Conservation (phyloP, 2,888 invertebrate species). For the Linnaemya tessellans region DNA sequence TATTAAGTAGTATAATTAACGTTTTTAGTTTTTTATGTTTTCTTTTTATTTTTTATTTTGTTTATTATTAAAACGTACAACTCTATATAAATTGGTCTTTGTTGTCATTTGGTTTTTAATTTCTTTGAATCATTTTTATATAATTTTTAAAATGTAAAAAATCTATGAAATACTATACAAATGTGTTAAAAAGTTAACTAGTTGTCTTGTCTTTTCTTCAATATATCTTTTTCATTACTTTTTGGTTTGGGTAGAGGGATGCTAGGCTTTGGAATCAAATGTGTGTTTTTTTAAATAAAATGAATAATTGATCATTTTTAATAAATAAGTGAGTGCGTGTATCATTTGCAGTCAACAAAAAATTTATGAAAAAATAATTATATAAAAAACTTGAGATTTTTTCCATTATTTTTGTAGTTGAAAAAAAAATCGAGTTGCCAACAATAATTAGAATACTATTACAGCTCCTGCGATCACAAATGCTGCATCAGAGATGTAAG, state of each 20-base stretch:
- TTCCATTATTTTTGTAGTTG: no score
- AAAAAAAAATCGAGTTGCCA: no score
- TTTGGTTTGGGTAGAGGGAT: background rate
- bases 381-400: background rate
- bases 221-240: background rate
- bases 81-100: conserved; percentile 74
- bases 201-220: conserved; percentile 21
- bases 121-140: conserved; percentile 26
- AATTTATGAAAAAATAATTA: background rate
- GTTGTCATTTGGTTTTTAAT: conserved; percentile 59
- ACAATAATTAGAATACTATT: no score
- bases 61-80: conserved; percentile 71
- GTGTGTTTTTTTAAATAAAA: background rate
- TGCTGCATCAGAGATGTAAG: no score
- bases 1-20: conserved; percentile 47
- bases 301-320: background rate
- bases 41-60: conserved; percentile 39
- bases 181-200: conserved; percentile 63
- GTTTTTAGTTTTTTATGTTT: conserved; percentile 49
- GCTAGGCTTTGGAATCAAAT: conserved; percentile 31
- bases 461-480: no score
- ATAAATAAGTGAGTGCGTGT: background rate
- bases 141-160: conserved; percentile 63
- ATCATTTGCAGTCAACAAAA: no score
- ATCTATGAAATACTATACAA: conserved; percentile 70